Percentiles rank a stretch among this genome's conserved stretches.
phyloP scores from a whole-genome alignment of 2,113 vertebrate genomes.

The Alaudala cheleensis region DNA sequence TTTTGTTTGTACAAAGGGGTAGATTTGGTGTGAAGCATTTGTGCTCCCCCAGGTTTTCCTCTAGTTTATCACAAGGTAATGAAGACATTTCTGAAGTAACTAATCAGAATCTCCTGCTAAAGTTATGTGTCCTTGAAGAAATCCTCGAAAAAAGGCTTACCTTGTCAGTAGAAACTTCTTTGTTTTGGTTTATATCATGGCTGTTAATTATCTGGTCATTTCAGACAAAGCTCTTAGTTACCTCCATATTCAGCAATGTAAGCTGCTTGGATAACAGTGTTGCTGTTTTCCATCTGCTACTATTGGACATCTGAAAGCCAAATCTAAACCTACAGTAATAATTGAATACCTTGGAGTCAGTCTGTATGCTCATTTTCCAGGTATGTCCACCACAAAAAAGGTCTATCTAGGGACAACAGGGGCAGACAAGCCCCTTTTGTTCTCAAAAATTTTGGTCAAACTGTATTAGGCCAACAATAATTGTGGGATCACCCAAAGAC shows the following conservation, averaged over 20 bases:
- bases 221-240: not conserved
- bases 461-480: too few relatives aligned
- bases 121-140: not conserved
- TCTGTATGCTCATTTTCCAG: not conserved
- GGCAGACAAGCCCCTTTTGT: not conserved
- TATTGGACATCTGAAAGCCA: not conserved
- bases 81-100: rapidly evolving
- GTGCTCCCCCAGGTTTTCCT: not conserved
- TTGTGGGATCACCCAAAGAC: not conserved
- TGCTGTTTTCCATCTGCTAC: not conserved
- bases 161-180: not conserved
- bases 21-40: not conserved
- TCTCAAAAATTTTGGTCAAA: not conserved
- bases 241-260: not conserved
- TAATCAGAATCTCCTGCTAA: not conserved
- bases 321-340: not conserved
- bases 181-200: not conserved
- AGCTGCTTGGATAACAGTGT: not conserved
- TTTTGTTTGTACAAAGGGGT: not conserved
- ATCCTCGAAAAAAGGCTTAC: not conserved
- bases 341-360: not conserved
- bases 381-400: rapidly evolving
- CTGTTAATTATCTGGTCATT: not conserved
- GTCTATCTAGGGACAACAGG: not conserved
- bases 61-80: not conserved